These are phyloP conservation scores for Bombylius major DNA, from an alignment of 2,888 invertebrate genomes.

Conservation along the genomic window DNA sequence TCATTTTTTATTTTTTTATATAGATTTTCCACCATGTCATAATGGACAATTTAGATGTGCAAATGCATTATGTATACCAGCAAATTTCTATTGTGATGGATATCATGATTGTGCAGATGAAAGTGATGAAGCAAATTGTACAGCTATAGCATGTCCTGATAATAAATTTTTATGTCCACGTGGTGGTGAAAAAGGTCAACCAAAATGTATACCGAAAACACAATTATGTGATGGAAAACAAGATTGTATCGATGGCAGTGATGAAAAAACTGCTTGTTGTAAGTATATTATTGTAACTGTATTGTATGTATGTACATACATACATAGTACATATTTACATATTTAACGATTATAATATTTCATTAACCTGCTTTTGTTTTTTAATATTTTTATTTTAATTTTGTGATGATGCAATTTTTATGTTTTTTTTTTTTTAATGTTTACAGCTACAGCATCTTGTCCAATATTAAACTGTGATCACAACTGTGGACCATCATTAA, in stretches of 20 bases:
- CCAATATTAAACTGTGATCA: conserved; percentile 77
- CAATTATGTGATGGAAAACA: conserved; percentile 82
- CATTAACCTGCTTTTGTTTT: background rate
- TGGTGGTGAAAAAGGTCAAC: conserved; percentile 55
- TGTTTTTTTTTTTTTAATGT: background rate
- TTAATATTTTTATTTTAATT: background rate
- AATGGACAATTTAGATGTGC: conserved; percentile 85
- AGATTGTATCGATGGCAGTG: conserved; percentile 85
- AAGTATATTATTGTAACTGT: conserved; percentile 36
- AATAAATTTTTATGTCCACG: conserved; percentile 83
- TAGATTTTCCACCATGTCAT: conserved; percentile 80
- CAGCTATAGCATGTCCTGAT: conserved; percentile 74
- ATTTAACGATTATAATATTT: background rate
- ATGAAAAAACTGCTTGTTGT: conserved; percentile 83
- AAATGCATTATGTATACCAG: conserved; percentile 86
- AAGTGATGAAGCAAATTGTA: conserved; percentile 80
- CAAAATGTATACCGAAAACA: conserved; percentile 76
- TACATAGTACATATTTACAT: background rate
- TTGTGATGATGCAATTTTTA: too few relatives aligned
- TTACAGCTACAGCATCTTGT: conserved; percentile 66
- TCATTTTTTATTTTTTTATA: conserved; percentile 10
- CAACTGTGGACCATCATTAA: conserved; percentile 80
- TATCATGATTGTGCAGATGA: conserved; percentile 87
- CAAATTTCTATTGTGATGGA: conserved; percentile 65
- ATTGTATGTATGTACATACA: too few relatives aligned